Percentiles rank a stretch among this genome's conserved stretches.
These are phyloP conservation scores for Malthinus seriepunctatus DNA, from an alignment of 2,888 invertebrate genomes.

Conservation along the genomic window DNA sequence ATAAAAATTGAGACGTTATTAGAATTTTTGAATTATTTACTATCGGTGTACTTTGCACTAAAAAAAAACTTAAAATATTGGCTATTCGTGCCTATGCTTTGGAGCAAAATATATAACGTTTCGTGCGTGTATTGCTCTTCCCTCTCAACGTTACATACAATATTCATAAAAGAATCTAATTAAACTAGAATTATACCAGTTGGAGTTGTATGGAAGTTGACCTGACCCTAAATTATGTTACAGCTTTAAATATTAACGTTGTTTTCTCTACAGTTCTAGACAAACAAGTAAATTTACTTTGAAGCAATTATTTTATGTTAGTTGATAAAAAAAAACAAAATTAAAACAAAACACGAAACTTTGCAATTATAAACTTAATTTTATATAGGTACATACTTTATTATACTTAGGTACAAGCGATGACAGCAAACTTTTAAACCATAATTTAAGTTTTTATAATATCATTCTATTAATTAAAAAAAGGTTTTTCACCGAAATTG, in stretches of 20 bases:
- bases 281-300: constrained; percentile 22
- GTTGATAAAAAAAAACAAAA: constrained; percentile 6
- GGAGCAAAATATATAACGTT: constrained; percentile 9
- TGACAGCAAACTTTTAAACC: no score
- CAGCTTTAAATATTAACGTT: constrained; percentile 18
- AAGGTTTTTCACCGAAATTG: no score
- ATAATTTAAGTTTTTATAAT: no score
- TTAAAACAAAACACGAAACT: constrained; percentile 2
- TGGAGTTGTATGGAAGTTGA: constrained; percentile 17
- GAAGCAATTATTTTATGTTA: constrained; percentile 13
- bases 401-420: no score
- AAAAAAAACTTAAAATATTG: not conserved
- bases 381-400: no score
- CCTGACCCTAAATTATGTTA: constrained; percentile 20
- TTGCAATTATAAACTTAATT: not conserved
- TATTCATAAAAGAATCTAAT: constrained; percentile 10
- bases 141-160: constrained; percentile 18
- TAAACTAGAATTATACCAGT: constrained; percentile 21
- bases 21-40: no score
- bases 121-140: constrained; percentile 19
- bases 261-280: constrained; percentile 21
- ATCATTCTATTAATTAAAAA: no score
- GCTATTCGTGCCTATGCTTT: not conserved
- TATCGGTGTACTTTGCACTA: no score
- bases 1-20: no score